Evolutionary conservation across 2,888 invertebrate genomes (phyloP).

Genomic region (Drosophila anomalata): DNA sequence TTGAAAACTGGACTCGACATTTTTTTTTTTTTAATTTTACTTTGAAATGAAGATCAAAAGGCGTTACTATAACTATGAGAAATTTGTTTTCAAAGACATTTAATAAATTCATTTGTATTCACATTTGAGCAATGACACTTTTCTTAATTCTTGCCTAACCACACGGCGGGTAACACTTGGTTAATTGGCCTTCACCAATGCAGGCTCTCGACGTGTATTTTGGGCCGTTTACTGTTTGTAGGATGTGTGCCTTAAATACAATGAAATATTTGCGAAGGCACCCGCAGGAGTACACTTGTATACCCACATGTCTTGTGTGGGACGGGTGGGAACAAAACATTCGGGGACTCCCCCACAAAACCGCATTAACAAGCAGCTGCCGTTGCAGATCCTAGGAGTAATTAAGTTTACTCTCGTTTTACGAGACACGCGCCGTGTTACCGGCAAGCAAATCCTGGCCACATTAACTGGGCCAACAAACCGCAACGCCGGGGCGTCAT

Average conservation of each 20-base stretch:
- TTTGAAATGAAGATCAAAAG: too few relatives aligned
- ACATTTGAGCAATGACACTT: slow-evolving; percentile 2
- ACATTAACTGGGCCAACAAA: slow-evolving; percentile 47
- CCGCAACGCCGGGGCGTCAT: slow-evolving; percentile 29
- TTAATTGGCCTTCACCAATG: slow-evolving; percentile 13
- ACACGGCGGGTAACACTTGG: slow-evolving; percentile 26
- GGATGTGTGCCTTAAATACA: slow-evolving; percentile 58
- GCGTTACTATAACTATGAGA: too few relatives aligned
- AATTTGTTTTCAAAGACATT: not conserved
- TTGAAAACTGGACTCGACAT: too few relatives aligned
- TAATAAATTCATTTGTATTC: slow-evolving; percentile 1
- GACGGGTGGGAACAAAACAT: slow-evolving; percentile 36
- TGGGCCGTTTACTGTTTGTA: slow-evolving; percentile 5
- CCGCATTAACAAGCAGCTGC: slow-evolving; percentile 51
- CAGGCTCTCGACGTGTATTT: slow-evolving; percentile 22
- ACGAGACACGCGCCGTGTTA: slow-evolving; percentile 45
- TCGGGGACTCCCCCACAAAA: slow-evolving; percentile 30
- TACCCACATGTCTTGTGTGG: slow-evolving; percentile 3
- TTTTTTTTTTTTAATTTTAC: too few relatives aligned
- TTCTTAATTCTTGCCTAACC: slow-evolving; percentile 13
- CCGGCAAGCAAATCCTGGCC: slow-evolving; percentile 41
- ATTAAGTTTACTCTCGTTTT: slow-evolving; percentile 64
- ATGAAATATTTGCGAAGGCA: slow-evolving; percentile 51
- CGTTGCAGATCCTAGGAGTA: slow-evolving; percentile 54
- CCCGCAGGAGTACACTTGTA: slow-evolving; percentile 35